These are phyloP conservation scores for Notothenia rossii DNA, from an alignment of 2,113 vertebrate species.

Conservation along the genomic window DNA sequence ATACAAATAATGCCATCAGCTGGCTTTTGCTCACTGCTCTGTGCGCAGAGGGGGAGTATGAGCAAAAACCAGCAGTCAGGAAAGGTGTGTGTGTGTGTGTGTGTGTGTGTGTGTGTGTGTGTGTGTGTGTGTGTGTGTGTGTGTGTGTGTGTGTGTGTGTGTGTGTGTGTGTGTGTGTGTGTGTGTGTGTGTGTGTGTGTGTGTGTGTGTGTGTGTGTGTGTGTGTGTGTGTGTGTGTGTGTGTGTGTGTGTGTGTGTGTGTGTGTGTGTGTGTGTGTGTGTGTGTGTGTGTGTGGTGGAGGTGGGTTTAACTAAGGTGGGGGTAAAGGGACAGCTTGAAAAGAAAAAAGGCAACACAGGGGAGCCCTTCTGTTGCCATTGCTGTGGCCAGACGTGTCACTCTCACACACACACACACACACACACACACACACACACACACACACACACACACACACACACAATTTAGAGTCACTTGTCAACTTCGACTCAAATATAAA, in stretches of 20 bases:
- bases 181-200: background rate
- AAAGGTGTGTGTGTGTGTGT: slow-evolving; percentile 38
- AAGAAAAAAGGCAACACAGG: slow-evolving; percentile 62
- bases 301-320: slow-evolving; percentile 50
- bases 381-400: slow-evolving; percentile 66
- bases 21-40: slow-evolving; percentile 57
- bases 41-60: slow-evolving; percentile 23
- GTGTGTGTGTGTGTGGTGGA: slow-evolving; percentile 1
- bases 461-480: slow-evolving; percentile 23
- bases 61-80: slow-evolving; percentile 57
- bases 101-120: background rate
- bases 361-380: slow-evolving; percentile 69
- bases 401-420: background rate
- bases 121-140: too few species aligned
- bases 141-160: too few species aligned
- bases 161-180: too few species aligned
- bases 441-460: too few species aligned
- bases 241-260: too few species aligned
- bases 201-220: slow-evolving; percentile 32
- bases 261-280: too few species aligned
- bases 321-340: slow-evolving; percentile 71
- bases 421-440: background rate
- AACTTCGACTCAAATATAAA: background rate
- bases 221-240: too few species aligned
- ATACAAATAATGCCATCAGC: slow-evolving; percentile 64